A percentile compares a stretch with the other conserved stretches of the same genome.
phyloP scores from a whole-genome alignment of 2,888 invertebrate species.

The Thelaira solivaga region DNA sequence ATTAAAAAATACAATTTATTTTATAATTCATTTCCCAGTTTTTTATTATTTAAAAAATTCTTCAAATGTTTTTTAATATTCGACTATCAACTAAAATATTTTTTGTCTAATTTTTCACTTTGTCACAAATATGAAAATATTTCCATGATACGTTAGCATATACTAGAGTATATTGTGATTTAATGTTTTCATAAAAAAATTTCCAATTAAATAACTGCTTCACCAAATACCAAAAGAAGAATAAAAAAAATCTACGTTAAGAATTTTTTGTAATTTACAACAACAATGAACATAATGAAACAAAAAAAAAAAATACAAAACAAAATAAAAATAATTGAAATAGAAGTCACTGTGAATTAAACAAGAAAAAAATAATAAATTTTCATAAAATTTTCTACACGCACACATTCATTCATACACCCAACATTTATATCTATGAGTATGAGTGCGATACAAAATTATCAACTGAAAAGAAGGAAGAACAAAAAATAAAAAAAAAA shows the following conservation, averaged over 20 bases:
- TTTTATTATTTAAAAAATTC: too few species aligned
- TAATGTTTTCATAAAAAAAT: conserved; percentile 56
- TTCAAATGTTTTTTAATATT: conserved; percentile 18
- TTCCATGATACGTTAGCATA: conserved; percentile 11
- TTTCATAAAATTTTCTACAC: conserved; percentile 63
- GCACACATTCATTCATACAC: conserved; percentile 1
- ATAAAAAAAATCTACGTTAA: conserved; percentile 26
- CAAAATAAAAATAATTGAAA: conserved; percentile 65
- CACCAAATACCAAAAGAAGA: conserved; percentile 18
- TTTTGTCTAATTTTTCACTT: conserved; percentile 37
- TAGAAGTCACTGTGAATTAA: conserved; percentile 66
- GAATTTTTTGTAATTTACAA: conserved; percentile 39
- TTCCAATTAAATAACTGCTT: conserved; percentile 55
- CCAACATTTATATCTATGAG: not conserved
- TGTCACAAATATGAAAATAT: conserved; percentile 52
- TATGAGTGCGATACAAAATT: conserved; percentile 27
- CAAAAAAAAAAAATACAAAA: conserved; percentile 21
- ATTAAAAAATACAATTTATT: too few species aligned
- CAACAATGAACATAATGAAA: conserved; percentile 13
- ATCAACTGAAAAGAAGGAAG: conserved; percentile 5
- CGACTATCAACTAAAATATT: conserved; percentile 18
- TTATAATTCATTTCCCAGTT: too few species aligned
- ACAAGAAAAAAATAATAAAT: conserved; percentile 65
- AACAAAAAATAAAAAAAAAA: too few species aligned
- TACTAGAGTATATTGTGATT: conserved; percentile 44